Conservation (phyloP, 2,113 vertebrate species). For the Prolemur simus region DNA sequence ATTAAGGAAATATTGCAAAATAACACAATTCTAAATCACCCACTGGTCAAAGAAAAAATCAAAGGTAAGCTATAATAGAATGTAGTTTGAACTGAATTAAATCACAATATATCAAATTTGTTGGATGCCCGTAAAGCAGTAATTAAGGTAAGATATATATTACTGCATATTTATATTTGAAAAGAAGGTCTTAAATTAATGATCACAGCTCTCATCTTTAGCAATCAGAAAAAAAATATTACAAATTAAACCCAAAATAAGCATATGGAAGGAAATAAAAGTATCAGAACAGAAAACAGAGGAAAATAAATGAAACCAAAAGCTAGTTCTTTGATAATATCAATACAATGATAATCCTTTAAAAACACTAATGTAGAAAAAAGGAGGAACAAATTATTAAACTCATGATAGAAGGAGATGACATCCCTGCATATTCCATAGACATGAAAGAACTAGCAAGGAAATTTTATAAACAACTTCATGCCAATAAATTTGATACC, state of each 20-base stretch:
- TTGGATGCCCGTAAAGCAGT: neutral
- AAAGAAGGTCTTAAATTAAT: neutral
- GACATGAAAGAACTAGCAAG: neutral
- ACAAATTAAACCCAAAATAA: neutral
- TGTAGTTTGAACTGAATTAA: neutral
- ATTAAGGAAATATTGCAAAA: neutral
- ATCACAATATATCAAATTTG: neutral
- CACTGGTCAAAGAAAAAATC: neutral
- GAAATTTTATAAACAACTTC: neutral
- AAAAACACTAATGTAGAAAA: neutral
- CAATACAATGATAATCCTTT: neutral
- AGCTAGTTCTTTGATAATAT: neutral
- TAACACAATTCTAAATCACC: neutral
- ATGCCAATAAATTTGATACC: neutral
- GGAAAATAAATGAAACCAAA: neutral
- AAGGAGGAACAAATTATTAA: neutral
- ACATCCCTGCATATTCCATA: neutral
- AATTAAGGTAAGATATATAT: neutral
- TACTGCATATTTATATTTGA: neutral
- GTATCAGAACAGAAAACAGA: neutral
- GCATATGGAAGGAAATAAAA: neutral
- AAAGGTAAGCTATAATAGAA: neutral
- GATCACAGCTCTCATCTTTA: neutral
- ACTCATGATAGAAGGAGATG: neutral
- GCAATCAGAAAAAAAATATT: neutral